Percentiles rank a stretch among this genome's conserved stretches.
Evolutionary conservation across 2,888 invertebrate species (phyloP).

Genomic region (Eurois occulta): DNA sequence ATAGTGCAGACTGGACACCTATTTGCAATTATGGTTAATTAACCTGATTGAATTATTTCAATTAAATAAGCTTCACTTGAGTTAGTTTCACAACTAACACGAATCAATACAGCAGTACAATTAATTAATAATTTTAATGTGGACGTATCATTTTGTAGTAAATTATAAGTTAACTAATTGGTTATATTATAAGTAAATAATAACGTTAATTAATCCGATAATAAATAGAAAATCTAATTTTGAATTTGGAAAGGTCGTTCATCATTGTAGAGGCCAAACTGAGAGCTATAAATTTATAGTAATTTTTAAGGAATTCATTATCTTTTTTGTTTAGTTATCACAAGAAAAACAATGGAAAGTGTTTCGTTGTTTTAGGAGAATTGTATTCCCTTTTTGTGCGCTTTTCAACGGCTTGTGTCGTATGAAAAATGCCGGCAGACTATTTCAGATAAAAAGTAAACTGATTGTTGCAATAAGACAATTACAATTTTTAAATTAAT

Average conservation of each 20-base stretch:
- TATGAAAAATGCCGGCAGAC: neutral
- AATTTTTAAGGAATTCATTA: neutral
- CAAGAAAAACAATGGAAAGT: neutral
- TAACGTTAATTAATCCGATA: neutral
- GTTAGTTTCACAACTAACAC: neutral
- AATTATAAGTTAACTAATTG: neutral
- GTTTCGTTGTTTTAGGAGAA: neutral
- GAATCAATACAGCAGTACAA: neutral
- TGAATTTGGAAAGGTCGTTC: neutral
- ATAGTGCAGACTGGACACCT: neutral
- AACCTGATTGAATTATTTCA: neutral
- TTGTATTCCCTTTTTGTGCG: neutral
- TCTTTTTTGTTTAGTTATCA: neutral
- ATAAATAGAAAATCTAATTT: neutral
- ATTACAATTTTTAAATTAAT: neutral
- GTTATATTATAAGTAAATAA: neutral
- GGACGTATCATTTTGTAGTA: neutral
- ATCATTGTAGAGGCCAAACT: neutral
- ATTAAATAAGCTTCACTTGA: conserved; percentile 5
- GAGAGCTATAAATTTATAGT: neutral
- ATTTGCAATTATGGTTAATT: neutral
- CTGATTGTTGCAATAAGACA: conserved; percentile 1
- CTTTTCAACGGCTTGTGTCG: conserved; percentile 2
- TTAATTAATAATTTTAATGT: neutral
- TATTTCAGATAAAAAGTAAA: neutral